phyloP scores from a whole-genome alignment of 2,113 vertebrate species.

The Brienomyrus longianalis region DNA sequence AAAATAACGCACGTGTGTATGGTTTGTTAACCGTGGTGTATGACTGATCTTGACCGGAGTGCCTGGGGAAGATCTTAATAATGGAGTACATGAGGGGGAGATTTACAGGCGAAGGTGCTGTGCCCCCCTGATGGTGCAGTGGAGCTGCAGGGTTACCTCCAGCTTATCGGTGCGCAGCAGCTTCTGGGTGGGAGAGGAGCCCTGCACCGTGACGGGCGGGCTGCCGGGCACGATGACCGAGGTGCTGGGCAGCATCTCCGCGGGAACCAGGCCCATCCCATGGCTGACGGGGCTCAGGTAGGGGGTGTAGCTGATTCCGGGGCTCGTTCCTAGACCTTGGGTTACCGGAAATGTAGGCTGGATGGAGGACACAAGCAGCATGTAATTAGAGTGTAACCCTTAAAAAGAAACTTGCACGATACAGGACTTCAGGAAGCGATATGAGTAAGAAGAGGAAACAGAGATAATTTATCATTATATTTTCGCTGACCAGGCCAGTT shows the following conservation, averaged over 20 bases:
- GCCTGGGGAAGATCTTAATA: neutral
- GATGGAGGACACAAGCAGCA: conserved; percentile 24
- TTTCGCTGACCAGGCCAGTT: neutral
- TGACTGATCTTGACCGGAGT: neutral
- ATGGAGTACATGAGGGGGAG: neutral
- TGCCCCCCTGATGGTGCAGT: neutral
- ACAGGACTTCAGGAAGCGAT: neutral
- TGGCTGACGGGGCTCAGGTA: conserved; percentile 92
- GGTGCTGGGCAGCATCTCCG: conserved; percentile 86
- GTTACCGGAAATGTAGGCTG: conserved; percentile 90
- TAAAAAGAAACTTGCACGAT: neutral
- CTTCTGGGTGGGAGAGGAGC: conserved; percentile 85
- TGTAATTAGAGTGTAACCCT: neutral
- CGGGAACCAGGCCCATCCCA: conserved; percentile 91
- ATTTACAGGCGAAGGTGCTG: neutral
- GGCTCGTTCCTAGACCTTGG: conserved; percentile 84
- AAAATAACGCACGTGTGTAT: neutral
- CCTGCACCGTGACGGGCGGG: conserved; percentile 76
- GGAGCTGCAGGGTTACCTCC: conserved; percentile 73
- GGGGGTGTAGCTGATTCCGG: conserved; percentile 87
- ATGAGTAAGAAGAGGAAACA: neutral
- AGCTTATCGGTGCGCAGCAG: conserved; percentile 96
- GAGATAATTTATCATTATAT: neutral
- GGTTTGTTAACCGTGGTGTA: neutral
- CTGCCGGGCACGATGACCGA: conserved; percentile 87